Evolutionary conservation across 1,140 invertebrate species (phyloP).

Genomic region (Drosophila cardini): DNA sequence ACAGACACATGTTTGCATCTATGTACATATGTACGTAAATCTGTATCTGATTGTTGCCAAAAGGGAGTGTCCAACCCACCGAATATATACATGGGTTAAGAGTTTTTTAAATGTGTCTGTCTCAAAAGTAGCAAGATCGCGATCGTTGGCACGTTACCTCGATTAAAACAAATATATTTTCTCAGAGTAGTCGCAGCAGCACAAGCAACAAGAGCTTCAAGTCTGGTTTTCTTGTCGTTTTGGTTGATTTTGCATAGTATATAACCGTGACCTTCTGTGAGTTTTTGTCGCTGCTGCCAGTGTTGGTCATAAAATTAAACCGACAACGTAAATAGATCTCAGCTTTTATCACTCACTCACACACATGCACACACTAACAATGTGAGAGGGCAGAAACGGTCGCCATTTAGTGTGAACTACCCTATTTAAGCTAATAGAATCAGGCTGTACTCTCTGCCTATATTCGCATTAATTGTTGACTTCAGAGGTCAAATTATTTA

Average conservation of each 20-base stretch:
- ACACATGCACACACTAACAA: constrained; percentile 5
- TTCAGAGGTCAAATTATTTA: constrained; percentile 80
- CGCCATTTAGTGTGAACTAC: constrained; percentile 25
- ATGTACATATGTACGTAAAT: constrained; percentile 8
- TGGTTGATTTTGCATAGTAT: constrained; percentile 69
- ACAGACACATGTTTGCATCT: constrained; percentile 13
- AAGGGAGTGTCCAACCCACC: constrained; percentile 63
- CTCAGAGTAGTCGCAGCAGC: constrained; percentile 19
- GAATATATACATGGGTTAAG: background rate
- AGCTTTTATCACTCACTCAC: constrained; percentile 23
- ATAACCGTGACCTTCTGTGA: constrained; percentile 76
- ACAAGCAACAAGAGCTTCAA: constrained; percentile 39
- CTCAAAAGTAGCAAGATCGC: constrained; percentile 28
- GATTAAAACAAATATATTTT: constrained; percentile 67
- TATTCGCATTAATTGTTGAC: constrained; percentile 70
- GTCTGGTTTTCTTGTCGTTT: constrained; percentile 62
- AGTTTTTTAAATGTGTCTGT: constrained; percentile 19
- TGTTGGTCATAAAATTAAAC: constrained; percentile 59
- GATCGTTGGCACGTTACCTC: constrained; percentile 78
- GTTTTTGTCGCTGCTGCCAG: constrained; percentile 43
- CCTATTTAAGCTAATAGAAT: constrained; percentile 69
- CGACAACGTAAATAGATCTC: constrained; percentile 23
- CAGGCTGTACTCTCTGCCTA: constrained; percentile 47
- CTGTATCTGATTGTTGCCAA: constrained; percentile 33
- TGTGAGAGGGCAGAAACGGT: constrained; percentile 32